These are phyloP conservation scores for Notechis scutatus DNA, from an alignment of 2,113 vertebrate genomes.

Conservation along the genomic window DNA sequence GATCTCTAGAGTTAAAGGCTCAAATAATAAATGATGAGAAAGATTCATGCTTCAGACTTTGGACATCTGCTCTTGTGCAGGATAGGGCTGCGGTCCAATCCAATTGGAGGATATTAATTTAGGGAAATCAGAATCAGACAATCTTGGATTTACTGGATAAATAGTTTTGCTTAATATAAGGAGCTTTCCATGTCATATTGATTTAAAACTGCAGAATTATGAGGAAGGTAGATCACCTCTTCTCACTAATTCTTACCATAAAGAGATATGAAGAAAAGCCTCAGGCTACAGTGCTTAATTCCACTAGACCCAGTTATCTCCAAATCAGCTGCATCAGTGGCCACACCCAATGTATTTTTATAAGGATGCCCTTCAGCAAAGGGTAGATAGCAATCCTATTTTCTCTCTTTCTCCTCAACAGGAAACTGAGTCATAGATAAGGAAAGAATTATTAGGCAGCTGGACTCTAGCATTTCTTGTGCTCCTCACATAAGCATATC, in stretches of 20 bases:
- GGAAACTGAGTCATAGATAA: slow-evolving; percentile 3
- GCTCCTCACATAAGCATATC: neutral
- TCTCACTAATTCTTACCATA: neutral
- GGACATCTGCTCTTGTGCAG: neutral
- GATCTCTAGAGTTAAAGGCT: neutral
- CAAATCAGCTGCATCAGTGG: neutral
- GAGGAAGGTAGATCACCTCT: neutral
- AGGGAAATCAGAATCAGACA: neutral
- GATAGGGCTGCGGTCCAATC: neutral
- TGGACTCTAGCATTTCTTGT: neutral
- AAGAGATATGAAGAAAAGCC: neutral
- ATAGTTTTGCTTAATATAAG: neutral
- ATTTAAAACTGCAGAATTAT: neutral
- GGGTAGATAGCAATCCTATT: neutral
- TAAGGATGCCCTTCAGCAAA: neutral
- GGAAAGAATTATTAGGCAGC: neutral
- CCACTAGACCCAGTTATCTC: neutral
- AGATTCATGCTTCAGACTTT: neutral
- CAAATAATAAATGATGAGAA: neutral
- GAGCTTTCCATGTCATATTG: neutral
- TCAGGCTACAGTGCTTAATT: neutral
- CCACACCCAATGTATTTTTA: neutral
- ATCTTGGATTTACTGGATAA: neutral
- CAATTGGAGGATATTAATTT: neutral
- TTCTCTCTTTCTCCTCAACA: neutral